Percentiles rank a stretch among this genome's conserved stretches.
Evolutionary conservation across 1,140 invertebrate species (phyloP).

Genomic region (Diprion similis): DNA sequence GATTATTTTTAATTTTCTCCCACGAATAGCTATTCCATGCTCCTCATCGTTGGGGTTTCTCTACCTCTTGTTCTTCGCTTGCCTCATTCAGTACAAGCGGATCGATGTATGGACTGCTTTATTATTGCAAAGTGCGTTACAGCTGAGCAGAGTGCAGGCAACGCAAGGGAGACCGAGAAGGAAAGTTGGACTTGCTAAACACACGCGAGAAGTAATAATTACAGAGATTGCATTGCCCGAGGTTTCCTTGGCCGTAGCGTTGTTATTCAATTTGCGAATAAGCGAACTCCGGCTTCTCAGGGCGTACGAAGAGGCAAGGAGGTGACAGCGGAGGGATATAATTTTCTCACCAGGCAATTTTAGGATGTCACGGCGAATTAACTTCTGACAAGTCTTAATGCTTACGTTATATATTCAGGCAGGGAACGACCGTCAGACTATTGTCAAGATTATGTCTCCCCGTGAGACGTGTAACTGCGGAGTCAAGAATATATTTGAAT

Average conservation of each 20-base stretch:
- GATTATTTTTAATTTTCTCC: no score
- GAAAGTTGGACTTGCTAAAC: no score
- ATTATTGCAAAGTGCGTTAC: no score
- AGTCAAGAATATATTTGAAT: background rate
- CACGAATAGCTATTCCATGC: no score
- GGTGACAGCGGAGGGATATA: constrained; percentile 7
- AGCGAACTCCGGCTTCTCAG: background rate
- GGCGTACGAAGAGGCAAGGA: background rate
- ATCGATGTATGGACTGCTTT: no score
- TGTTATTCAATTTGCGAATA: background rate
- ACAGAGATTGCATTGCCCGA: no score
- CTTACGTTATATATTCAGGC: constrained; percentile 42
- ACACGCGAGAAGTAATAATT: no score
- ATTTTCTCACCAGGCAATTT: constrained; percentile 7
- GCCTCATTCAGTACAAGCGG: no score
- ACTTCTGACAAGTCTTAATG: constrained; percentile 54
- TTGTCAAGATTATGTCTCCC: constrained; percentile 45
- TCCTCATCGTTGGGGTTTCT: no score
- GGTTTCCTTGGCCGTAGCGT: background rate
- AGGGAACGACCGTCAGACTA: constrained; percentile 43
- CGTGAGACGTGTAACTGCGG: constrained; percentile 27
- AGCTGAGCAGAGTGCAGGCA: no score
- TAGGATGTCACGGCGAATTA: constrained; percentile 52
- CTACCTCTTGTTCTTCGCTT: no score
- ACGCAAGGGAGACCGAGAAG: no score